Evolutionary conservation across 2,888 invertebrate genomes (phyloP).

Genomic region (Mythimna pallens): DNA sequence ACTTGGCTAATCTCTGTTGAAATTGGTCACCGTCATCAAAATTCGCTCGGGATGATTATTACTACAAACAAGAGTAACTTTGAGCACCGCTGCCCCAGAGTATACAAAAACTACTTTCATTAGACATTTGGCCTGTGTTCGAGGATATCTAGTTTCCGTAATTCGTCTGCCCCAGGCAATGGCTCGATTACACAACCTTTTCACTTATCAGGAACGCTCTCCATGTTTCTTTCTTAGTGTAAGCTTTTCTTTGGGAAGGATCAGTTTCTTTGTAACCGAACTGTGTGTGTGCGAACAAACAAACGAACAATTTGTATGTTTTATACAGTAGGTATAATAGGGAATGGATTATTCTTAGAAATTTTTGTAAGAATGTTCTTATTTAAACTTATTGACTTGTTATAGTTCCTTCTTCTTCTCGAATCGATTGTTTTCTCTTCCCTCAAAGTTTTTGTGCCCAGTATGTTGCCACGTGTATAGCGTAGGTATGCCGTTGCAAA

Average conservation of each 20-base stretch:
- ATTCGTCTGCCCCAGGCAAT: slow-evolving; percentile 59
- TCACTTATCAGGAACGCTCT: slow-evolving; percentile 42
- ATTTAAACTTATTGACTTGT: too few species aligned
- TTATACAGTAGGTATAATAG: neutral
- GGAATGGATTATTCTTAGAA: too few species aligned
- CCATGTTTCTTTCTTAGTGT: slow-evolving; percentile 38
- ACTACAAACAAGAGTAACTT: slow-evolving; percentile 13
- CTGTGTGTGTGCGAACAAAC: slow-evolving; percentile 3
- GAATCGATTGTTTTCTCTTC: too few species aligned
- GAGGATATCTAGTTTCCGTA: slow-evolving; percentile 63
- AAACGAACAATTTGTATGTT: slow-evolving; percentile 36
- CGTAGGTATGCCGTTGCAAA: too few species aligned
- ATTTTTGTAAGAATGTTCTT: too few species aligned
- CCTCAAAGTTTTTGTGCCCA: too few species aligned
- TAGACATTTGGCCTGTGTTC: slow-evolving; percentile 50
- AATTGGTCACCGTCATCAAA: too few species aligned
- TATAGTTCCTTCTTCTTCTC: too few species aligned
- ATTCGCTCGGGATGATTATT: too few species aligned
- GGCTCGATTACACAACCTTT: slow-evolving; percentile 59
- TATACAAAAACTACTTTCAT: slow-evolving; percentile 58
- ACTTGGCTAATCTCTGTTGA: too few species aligned
- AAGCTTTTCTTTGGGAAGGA: slow-evolving; percentile 25
- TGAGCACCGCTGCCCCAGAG: slow-evolving; percentile 25
- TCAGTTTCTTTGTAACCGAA: slow-evolving; percentile 45
- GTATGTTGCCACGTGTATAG: too few species aligned